Conservation (phyloP, 2,888 invertebrate species). For the Nomada fabriciana region DNA sequence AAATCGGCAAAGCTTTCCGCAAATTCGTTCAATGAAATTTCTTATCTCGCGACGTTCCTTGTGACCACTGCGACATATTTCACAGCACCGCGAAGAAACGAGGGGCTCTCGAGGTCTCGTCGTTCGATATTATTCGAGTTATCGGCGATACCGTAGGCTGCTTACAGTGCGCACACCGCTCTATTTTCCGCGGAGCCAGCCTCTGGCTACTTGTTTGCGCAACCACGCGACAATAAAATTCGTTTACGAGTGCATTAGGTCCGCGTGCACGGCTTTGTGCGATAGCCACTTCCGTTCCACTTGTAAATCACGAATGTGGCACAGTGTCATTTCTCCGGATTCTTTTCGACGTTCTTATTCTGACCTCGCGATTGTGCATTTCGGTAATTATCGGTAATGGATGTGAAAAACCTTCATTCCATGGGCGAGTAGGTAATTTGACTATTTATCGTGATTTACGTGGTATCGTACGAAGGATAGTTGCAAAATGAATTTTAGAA, state of each 20-base stretch:
- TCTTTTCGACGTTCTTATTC: neutral
- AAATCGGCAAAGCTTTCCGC: neutral
- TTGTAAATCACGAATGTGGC: conserved; percentile 71
- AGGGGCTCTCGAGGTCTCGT: neutral
- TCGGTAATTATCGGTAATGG: neutral
- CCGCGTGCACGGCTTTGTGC: conserved; percentile 64
- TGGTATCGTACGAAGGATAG: no score
- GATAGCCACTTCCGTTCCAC: conserved; percentile 75
- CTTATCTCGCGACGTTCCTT: neutral
- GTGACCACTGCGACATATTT: neutral
- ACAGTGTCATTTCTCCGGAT: conserved; percentile 27
- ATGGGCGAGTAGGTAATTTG: no score
- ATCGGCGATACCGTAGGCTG: conserved; percentile 27
- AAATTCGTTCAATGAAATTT: conserved; percentile 1
- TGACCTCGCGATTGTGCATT: neutral
- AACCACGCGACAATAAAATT: conserved; percentile 75
- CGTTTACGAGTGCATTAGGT: conserved; percentile 72
- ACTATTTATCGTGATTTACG: no score
- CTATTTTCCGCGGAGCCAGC: conserved; percentile 56
- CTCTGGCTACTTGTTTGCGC: conserved; percentile 65
- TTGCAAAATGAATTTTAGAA: no score
- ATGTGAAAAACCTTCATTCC: no score
- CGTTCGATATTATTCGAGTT: conserved; percentile 27
- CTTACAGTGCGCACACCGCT: conserved; percentile 14
- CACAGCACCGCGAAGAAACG: neutral